These are phyloP conservation scores for Nothoprocta perdicaria DNA, from an alignment of 2,113 vertebrate genomes.

Conservation along the genomic window DNA sequence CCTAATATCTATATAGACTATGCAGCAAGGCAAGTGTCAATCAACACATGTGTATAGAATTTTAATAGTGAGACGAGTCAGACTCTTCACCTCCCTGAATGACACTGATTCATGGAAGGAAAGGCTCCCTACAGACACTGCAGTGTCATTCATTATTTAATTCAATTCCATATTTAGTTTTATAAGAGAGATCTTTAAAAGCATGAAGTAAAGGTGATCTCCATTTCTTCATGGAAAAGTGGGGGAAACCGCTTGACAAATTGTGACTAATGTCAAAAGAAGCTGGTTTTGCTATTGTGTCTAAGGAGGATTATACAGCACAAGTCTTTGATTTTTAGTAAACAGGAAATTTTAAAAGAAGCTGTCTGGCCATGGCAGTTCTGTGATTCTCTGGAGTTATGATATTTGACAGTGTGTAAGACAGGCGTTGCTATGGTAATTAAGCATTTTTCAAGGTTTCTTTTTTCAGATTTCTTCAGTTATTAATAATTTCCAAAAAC, in stretches of 20 bases:
- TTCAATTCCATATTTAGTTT: neutral
- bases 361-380: constrained; percentile 3
- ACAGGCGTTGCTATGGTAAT: constrained; percentile 69
- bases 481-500: constrained; percentile 68
- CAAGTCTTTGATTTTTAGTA: constrained; percentile 27
- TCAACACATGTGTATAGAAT: neutral
- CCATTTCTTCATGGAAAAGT: neutral
- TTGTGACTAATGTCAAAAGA: neutral
- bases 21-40: neutral
- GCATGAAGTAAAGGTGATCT: neutral
- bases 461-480: constrained; percentile 9
- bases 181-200: neutral
- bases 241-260: neutral
- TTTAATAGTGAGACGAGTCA: neutral
- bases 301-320: constrained; percentile 18
- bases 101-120: neutral
- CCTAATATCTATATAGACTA: neutral
- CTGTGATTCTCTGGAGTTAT: constrained; percentile 36
- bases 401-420: constrained; percentile 14
- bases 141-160: constrained; percentile 19
- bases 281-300: neutral
- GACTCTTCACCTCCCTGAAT: neutral
- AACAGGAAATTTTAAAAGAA: constrained; percentile 33
- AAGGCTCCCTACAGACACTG: neutral
- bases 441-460: constrained; percentile 44